phyloP scores from a whole-genome alignment of 2,888 invertebrate genomes.

The Carcina quercana region DNA sequence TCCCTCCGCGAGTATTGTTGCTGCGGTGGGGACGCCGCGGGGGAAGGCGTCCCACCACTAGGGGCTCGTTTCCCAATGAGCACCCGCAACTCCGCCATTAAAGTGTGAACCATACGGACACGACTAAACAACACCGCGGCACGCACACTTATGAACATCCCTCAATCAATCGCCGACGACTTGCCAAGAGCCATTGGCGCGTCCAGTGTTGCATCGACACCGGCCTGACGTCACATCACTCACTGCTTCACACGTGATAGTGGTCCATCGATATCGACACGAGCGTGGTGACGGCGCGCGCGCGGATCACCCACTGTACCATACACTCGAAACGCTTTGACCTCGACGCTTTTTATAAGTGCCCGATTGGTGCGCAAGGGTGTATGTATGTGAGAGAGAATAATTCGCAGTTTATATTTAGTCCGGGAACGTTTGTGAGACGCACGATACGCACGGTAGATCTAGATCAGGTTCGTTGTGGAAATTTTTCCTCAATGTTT shows the following conservation, averaged over 20 bases:
- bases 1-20: constrained; percentile 62
- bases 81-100: constrained; percentile 72
- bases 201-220: constrained; percentile 52
- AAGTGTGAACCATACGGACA: constrained; percentile 69
- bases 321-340: constrained; percentile 50
- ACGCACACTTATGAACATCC: constrained; percentile 54
- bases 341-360: constrained; percentile 72
- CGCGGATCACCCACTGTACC: constrained; percentile 63
- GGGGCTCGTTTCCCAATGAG: constrained; percentile 68
- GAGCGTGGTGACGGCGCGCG: constrained; percentile 61
- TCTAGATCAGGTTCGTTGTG: not conserved
- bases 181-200: constrained; percentile 69
- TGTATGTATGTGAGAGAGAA: constrained; percentile 48
- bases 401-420: constrained; percentile 58
- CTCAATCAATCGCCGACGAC: constrained; percentile 46
- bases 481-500: not conserved
- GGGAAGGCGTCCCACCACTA: constrained; percentile 38
- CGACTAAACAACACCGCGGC: constrained; percentile 50
- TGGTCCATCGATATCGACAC: constrained; percentile 53
- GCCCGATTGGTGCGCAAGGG: constrained; percentile 63
- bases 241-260: constrained; percentile 66
- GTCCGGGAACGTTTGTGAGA: constrained; percentile 36
- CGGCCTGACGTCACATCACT: constrained; percentile 58
- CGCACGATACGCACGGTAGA: constrained; percentile 32
- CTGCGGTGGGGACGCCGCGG: constrained; percentile 33